A percentile compares a stretch with the other conserved stretches of the same genome.
Conservation (phyloP, 2,888 invertebrate species). For the Archips crataeganus region DNA sequence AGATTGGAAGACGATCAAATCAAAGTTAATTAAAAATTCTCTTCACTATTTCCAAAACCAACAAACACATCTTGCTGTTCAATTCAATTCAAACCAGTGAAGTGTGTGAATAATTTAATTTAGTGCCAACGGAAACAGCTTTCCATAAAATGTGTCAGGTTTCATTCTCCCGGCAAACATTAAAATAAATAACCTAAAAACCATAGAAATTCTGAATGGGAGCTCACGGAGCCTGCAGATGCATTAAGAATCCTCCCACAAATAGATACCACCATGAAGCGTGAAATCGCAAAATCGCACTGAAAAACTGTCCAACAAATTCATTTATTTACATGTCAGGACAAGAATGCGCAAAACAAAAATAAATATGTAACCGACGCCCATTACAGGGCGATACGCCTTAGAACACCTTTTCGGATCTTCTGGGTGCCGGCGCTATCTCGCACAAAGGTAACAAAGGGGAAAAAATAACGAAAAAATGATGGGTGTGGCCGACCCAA, state of each 20-base stretch:
- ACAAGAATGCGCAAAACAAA: slow-evolving; percentile 81
- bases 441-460: slow-evolving; percentile 81
- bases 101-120: slow-evolving; percentile 36
- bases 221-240: slow-evolving; percentile 24
- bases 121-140: slow-evolving; percentile 40
- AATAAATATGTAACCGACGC: slow-evolving; percentile 84
- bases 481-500: slow-evolving; percentile 13
- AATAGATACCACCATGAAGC: slow-evolving; percentile 73
- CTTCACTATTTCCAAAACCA: not conserved
- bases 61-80: slow-evolving; percentile 18
- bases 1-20: no score
- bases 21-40: not conserved
- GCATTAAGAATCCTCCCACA: slow-evolving; percentile 29
- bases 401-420: slow-evolving; percentile 77
- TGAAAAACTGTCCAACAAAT: slow-evolving; percentile 66
- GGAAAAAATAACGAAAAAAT: slow-evolving; percentile 61
- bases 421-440: slow-evolving; percentile 83
- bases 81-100: slow-evolving; percentile 4
- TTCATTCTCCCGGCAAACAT: slow-evolving; percentile 33
- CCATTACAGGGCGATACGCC: slow-evolving; percentile 74
- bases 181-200: slow-evolving; percentile 41
- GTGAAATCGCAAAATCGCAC: slow-evolving; percentile 70
- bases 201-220: slow-evolving; percentile 39
- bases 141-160: slow-evolving; percentile 39
- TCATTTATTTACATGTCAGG: slow-evolving; percentile 82